phyloP scores from a whole-genome alignment of 1,140 invertebrate genomes.

The Paraescarpia echinospica region DNA sequence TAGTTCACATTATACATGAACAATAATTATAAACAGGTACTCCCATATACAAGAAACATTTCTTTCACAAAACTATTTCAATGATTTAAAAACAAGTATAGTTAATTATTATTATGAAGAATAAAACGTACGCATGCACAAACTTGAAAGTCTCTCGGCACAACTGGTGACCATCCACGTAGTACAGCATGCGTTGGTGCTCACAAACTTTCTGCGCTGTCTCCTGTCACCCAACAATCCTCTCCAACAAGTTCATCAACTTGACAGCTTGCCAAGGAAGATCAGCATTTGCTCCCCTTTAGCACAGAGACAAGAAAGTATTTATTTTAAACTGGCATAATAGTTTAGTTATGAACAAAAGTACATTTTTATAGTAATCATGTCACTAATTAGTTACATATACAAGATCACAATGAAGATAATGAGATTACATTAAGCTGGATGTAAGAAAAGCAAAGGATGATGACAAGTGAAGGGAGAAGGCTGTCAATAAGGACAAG shows the following conservation, averaged over 20 bases:
- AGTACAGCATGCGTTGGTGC: slow-evolving; percentile 10
- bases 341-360: neutral
- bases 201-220: neutral
- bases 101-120: too few relatives aligned
- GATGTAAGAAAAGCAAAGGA: too few relatives aligned
- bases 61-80: too few relatives aligned
- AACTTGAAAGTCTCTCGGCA: slow-evolving; percentile 11
- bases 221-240: neutral
- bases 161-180: slow-evolving; percentile 2
- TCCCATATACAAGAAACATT: neutral
- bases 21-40: neutral
- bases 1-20: neutral
- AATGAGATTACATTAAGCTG: neutral
- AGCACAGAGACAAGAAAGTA: neutral
- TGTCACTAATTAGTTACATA: neutral
- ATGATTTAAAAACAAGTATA: too few relatives aligned
- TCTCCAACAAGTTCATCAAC: neutral
- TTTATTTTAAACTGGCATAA: neutral
- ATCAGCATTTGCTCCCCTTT: neutral
- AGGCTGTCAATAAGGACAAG: too few relatives aligned
- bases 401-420: neutral
- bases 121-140: neutral
- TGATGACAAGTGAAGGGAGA: too few relatives aligned
- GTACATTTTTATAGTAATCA: neutral
- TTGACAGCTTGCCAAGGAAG: neutral